Conservation (phyloP, 2,113 vertebrate species). For the Tupaia chinensis region DNA sequence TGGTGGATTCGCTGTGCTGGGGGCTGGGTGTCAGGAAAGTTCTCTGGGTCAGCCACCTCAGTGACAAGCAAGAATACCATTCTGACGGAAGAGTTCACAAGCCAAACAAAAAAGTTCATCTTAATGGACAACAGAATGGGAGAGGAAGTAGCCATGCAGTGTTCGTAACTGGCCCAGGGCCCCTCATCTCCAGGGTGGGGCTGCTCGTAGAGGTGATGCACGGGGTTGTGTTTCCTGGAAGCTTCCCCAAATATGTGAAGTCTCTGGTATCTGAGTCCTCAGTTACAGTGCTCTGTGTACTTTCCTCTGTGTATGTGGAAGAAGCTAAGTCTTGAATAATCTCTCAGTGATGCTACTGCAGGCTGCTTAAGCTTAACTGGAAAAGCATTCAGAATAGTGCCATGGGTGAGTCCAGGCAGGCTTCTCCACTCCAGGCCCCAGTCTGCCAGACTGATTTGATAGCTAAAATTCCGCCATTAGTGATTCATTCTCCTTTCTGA, state of each 20-base stretch:
- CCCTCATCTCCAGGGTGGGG: neutral
- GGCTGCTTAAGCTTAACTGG: neutral
- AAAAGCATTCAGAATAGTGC: neutral
- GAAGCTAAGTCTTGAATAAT: neutral
- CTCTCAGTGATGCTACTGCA: neutral
- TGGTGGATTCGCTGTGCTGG: neutral
- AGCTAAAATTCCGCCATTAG: neutral
- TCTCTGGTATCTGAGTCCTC: neutral
- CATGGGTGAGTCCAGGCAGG: neutral
- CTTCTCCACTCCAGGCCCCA: neutral
- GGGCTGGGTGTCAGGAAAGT: neutral
- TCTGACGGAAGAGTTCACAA: neutral
- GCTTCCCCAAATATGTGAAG: neutral
- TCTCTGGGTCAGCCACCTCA: neutral
- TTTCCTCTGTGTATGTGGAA: neutral
- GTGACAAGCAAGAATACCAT: neutral
- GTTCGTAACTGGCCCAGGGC: neutral
- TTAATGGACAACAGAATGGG: neutral
- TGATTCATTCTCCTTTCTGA: neutral
- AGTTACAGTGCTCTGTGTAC: neutral
- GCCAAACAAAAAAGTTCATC: neutral
- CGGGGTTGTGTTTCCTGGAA: neutral
- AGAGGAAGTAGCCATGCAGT: neutral
- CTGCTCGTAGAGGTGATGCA: neutral
- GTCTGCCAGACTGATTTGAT: neutral